Conservation (phyloP, 2,113 vertebrate species). For the Cynocephalus volans region DNA sequence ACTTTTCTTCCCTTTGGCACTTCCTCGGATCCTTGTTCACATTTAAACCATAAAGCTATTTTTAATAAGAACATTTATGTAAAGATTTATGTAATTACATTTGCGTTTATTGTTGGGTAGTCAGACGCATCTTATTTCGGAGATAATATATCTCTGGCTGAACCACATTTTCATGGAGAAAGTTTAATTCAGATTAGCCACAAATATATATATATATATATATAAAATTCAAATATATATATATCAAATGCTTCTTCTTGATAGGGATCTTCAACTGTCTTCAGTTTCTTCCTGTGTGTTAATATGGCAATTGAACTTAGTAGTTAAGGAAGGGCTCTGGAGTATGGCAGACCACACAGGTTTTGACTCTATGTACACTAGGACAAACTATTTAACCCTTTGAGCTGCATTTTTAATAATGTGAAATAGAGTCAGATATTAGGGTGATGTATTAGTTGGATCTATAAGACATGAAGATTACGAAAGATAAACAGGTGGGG, state of each 20-base stretch:
- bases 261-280: neutral
- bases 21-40: neutral
- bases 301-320: neutral
- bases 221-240: neutral
- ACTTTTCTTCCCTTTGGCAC: neutral
- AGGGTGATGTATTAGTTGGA: neutral
- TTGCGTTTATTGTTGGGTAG: neutral
- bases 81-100: neutral
- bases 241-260: neutral
- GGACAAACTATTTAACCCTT: neutral
- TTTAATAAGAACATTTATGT: neutral
- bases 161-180: neutral
- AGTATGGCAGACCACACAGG: neutral
- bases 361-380: neutral
- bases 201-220: no score
- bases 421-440: neutral
- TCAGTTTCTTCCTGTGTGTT: neutral
- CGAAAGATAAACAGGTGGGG: neutral
- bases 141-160: neutral
- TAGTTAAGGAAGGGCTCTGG: neutral
- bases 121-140: neutral
- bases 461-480: neutral
- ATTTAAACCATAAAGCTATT: neutral
- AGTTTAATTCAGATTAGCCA: neutral
- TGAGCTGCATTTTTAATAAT: neutral